Base-by-base conservation (phyloP, 2,113 vertebrate species). In the Triplophysa siluroides region DNA sequence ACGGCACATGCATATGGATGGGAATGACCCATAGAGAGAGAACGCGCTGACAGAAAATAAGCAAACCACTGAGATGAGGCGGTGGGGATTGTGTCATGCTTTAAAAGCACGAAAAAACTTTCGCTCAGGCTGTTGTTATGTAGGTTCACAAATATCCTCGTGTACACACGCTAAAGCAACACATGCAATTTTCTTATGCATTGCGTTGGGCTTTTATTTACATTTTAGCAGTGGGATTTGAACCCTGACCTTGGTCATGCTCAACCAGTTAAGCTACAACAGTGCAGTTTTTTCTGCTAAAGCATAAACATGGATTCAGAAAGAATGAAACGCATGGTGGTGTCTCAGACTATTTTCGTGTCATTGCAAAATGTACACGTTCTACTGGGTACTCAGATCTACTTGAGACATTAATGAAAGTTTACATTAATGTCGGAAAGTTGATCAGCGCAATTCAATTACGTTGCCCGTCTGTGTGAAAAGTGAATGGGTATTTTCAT, bases 1-100 rank as follows among this genome's bases (percentile, higher is more conserved):
- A 58, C 52, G 29, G 10, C 43, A 19, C 41, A 74, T 75, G 38
- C 58, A 75, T 75, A 75, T 62, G 72, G 43, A 75, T 75, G 72
- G 0, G 68, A 33, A n/a, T 41, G 58, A 38, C 21, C 58, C 21
- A 21, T 24, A 13, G 16, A 6, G 21, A 19, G 45, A 75, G 2
- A 7, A 47, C 19, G 38, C 72, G 19, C 19, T 75, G 56, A 62
- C 21, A 23, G 56, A 75, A 75, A 75, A 75, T 41, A 45, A 75
- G 33, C 56, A 75, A 75, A 60, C 19, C 54, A 0, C 70, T 23
- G 70, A 45, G 58, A 75, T 58, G 52, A 11, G 29, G 70, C 1
- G 6, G 38, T 19, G 29, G 52, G 29, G 33, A 72, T 33, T 38
- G 52, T 13, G 29, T n/a, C 56, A 58, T 2, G 24, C 24, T 70